Conservation (phyloP, 2,797 vertebrate genomes). For the Micromesistius poutassou region DNA sequence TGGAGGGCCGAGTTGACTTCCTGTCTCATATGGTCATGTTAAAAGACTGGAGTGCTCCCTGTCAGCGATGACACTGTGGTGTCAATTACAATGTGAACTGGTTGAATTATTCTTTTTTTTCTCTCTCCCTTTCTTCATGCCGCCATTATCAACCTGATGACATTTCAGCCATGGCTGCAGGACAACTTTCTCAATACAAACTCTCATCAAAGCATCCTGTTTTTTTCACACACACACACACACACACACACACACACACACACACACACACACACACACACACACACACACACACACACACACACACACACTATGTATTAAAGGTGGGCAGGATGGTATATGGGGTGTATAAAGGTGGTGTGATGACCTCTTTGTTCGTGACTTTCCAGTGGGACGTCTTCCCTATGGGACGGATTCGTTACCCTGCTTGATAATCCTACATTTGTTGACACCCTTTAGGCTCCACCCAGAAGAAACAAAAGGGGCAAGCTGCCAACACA, state of each 20-base stretch:
- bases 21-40: neutral
- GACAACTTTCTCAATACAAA: neutral
- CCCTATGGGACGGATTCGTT: neutral
- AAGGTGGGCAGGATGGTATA: neutral
- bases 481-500: neutral
- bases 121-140: neutral
- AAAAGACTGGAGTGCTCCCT: neutral
- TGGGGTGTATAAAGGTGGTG: neutral
- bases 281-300: neutral
- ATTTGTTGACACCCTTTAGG: neutral
- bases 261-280: neutral
- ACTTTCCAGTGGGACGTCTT: neutral
- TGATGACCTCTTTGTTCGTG: neutral
- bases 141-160: neutral
- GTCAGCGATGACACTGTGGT: neutral
- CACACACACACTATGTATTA: neutral
- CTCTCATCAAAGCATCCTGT: neutral
- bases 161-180: neutral
- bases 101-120: neutral
- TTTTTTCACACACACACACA: neutral
- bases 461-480: neutral
- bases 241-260: neutral
- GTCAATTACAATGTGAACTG: neutral
- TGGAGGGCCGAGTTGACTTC: neutral
- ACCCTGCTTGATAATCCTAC: neutral